Evolutionary conservation across 23 tunicate species (phyloP).

Genomic region (Styela clava): DNA sequence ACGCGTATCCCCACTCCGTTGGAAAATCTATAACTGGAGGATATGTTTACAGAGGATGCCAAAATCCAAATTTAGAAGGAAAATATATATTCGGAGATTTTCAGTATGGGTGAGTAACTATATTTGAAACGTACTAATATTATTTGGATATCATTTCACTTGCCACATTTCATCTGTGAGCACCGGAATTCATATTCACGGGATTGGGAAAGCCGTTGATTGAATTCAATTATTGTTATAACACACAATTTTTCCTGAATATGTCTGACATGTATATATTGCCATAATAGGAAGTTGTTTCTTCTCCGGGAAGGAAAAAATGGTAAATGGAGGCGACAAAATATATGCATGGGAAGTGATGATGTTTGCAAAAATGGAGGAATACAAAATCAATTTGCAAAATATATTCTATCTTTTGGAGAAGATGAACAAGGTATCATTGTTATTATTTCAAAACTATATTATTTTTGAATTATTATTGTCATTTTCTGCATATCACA

Average conservation of each 20-base stretch:
- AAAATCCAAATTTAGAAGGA: conserved; percentile 74
- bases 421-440: conserved; percentile 77
- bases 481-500: too few relatives aligned
- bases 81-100: conserved; percentile 75
- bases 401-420: conserved; percentile 52
- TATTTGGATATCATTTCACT: too few relatives aligned
- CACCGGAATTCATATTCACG: too few relatives aligned
- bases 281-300: conserved; percentile 28
- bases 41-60: conserved; percentile 78
- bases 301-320: conserved; percentile 29
- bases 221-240: too few relatives aligned
- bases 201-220: too few relatives aligned
- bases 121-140: too few relatives aligned
- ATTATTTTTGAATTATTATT: too few relatives aligned
- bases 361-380: conserved; percentile 56
- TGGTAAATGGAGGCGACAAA: conserved; percentile 35
- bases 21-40: conserved; percentile 89
- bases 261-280: too few relatives aligned
- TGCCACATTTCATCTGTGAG: too few relatives aligned
- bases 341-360: conserved; percentile 66
- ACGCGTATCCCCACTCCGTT: conserved; percentile 45
- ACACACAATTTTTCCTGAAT: too few relatives aligned
- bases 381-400: conserved; percentile 10
- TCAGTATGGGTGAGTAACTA: conserved; percentile 52
- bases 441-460: too few relatives aligned